Percentiles rank a stretch among this genome's conserved stretches.
phyloP scores from a whole-genome alignment of 1,140 invertebrate species.

The Drosophila leontia region DNA sequence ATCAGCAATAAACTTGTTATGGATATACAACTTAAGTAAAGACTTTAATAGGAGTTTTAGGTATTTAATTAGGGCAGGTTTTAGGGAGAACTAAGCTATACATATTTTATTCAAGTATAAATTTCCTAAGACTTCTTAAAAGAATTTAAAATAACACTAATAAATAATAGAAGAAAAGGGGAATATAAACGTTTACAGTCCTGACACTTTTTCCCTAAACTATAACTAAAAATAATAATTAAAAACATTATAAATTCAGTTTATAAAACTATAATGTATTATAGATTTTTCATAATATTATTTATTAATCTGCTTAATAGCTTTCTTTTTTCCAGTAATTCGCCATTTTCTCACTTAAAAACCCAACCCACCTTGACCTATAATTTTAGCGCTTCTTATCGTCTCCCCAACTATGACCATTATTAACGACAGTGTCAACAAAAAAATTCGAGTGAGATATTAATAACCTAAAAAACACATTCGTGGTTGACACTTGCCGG shows the following conservation, averaged over 20 bases:
- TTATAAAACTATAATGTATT: background rate
- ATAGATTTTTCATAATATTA: background rate
- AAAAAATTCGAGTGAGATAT: constrained; percentile 48
- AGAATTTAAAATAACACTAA: background rate
- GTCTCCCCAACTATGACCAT: constrained; percentile 6
- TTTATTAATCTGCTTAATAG: background rate
- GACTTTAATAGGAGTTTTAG: background rate
- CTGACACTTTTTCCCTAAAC: background rate
- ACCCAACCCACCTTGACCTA: constrained; percentile 21
- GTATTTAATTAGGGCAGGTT: background rate
- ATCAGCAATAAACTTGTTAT: constrained; percentile 10
- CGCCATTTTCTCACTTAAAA: background rate
- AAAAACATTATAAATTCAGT: background rate
- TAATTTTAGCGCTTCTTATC: background rate
- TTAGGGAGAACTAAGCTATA: background rate
- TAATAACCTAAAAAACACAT: constrained; percentile 66
- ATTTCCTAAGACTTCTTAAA: background rate
- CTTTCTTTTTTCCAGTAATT: background rate
- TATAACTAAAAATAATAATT: background rate
- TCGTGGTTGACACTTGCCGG: constrained; percentile 51
- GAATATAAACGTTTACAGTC: background rate
- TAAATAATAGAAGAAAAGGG: background rate
- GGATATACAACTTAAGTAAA: background rate
- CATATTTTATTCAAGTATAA: background rate
- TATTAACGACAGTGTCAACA: constrained; percentile 46